Conservation (phyloP, 2,113 vertebrate genomes). For the Periophthalmus modestus region DNA sequence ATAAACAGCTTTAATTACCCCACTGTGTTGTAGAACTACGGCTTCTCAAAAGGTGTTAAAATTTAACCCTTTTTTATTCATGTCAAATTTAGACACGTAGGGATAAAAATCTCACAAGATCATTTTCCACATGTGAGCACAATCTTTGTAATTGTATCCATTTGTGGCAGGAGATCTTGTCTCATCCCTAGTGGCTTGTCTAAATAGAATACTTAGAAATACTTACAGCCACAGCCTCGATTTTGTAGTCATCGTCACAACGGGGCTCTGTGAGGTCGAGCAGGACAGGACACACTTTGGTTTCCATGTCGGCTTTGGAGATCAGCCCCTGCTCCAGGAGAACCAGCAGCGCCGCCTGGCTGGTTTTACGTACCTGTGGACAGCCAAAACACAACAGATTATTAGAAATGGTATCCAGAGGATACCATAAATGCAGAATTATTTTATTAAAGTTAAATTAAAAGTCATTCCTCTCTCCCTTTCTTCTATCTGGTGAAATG, state of each 20-base stretch:
- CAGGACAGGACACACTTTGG: constrained; percentile 86
- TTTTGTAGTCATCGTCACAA: constrained; percentile 86
- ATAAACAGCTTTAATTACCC: too few relatives aligned
- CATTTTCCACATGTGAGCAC: too few relatives aligned
- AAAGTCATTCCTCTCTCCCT: too few relatives aligned
- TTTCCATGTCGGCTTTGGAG: constrained; percentile 85
- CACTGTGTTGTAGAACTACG: too few relatives aligned
- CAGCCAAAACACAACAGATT: accelerated
- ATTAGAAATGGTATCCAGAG: neutral
- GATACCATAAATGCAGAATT: neutral
- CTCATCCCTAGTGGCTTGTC: neutral
- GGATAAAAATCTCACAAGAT: too few relatives aligned
- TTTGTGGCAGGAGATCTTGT: too few relatives aligned
- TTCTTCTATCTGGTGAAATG: too few relatives aligned
- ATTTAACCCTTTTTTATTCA: too few relatives aligned
- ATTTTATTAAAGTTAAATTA: too few relatives aligned
- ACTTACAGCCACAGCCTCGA: constrained; percentile 87
- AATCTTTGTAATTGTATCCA: too few relatives aligned
- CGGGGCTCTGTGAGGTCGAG: constrained; percentile 85
- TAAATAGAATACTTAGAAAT: neutral
- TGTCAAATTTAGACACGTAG: too few relatives aligned
- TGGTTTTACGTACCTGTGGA: constrained; percentile 88
- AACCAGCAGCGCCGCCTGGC: constrained; percentile 87
- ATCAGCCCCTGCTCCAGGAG: constrained; percentile 89
- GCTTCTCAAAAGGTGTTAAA: too few relatives aligned